phyloP scores from a whole-genome alignment of 2,113 vertebrate species.

The Hymenochirus boettgeri region DNA sequence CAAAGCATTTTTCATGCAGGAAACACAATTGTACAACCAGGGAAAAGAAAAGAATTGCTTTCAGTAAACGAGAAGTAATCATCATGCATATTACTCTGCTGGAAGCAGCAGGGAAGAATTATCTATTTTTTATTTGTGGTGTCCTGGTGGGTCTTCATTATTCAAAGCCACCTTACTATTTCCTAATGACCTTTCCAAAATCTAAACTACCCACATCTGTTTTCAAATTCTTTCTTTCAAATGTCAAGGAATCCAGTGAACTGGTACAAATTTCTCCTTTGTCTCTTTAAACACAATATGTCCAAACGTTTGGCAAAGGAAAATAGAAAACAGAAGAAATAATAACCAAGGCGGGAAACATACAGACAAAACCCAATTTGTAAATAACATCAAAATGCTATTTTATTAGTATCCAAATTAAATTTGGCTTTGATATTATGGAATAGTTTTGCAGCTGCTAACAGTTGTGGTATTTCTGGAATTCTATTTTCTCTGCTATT shows the following conservation, averaged over 20 bases:
- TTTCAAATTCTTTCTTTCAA: constrained; percentile 13
- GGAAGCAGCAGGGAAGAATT: constrained; percentile 3
- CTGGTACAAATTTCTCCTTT: neutral
- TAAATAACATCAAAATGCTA: no score
- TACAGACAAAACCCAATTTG: no score
- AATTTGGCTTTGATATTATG: no score
- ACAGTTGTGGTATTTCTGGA: no score
- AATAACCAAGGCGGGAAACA: no score
- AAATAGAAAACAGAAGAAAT: neutral
- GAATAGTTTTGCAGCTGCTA: no score
- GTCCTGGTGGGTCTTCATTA: constrained; percentile 17
- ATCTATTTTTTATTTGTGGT: constrained; percentile 22
- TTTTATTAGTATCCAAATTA: no score
- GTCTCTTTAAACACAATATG: constrained; percentile 13
- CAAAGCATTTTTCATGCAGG: constrained; percentile 1
- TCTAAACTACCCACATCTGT: constrained; percentile 21
- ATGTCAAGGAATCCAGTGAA: constrained; percentile 16
- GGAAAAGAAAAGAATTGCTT: neutral
- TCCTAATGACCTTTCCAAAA: constrained; percentile 30
- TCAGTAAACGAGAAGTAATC: neutral
- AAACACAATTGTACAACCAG: neutral
- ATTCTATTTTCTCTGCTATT: no score
- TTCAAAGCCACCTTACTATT: constrained; percentile 12
- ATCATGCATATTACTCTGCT: neutral
- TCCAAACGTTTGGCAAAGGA: neutral